These are phyloP conservation scores for Nothoprocta pentlandii DNA, from an alignment of 2,113 vertebrate species.

Conservation along the genomic window DNA sequence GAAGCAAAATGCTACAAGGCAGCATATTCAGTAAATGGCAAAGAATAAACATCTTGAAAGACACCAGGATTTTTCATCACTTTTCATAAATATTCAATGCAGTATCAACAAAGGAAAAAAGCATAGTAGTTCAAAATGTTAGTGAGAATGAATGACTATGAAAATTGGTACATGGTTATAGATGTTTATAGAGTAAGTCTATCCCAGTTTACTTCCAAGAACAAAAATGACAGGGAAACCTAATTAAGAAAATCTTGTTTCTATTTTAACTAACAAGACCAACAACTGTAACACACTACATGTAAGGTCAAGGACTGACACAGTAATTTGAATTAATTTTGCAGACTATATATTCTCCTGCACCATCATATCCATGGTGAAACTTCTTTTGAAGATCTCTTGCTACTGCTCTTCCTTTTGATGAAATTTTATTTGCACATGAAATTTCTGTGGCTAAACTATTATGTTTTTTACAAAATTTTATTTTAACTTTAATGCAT, in stretches of 20 bases:
- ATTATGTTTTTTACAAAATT: neutral
- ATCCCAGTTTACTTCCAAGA: neutral
- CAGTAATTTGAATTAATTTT: neutral
- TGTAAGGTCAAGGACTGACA: neutral
- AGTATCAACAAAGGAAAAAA: neutral
- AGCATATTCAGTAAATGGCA: neutral
- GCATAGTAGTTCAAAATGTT: neutral
- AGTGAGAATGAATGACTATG: neutral
- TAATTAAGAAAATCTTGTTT: neutral
- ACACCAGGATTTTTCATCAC: neutral
- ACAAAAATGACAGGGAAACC: neutral
- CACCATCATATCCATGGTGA: neutral
- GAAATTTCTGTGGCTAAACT: neutral
- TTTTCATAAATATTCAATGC: conserved; percentile 3
- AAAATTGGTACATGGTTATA: neutral
- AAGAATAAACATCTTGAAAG: neutral
- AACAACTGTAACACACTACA: neutral
- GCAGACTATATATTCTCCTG: neutral
- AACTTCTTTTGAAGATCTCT: neutral
- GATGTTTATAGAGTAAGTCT: neutral
- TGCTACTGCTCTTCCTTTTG: neutral
- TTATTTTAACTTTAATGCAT: neutral
- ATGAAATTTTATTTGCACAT: neutral
- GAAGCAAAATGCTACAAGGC: neutral
- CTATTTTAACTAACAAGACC: neutral